Percentiles rank a stretch among this genome's conserved stretches.
Evolutionary conservation across 2,797 vertebrate genomes (phyloP).

Genomic region (Pempheris klunzingeri): DNA sequence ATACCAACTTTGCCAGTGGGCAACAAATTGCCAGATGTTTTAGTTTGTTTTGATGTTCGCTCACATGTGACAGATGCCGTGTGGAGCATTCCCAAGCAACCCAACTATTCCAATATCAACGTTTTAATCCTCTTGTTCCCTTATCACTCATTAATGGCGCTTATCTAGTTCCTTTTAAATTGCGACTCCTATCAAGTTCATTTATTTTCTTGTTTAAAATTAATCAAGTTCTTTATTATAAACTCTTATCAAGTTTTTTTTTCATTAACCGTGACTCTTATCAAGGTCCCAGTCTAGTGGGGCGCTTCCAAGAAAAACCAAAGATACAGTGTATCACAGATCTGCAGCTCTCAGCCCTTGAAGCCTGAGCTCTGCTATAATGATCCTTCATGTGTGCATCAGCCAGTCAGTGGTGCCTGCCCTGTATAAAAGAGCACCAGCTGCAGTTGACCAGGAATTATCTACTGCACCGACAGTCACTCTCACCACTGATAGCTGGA

Average conservation of each 20-base stretch:
- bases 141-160: slow-evolving; percentile 54
- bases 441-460: slow-evolving; percentile 43
- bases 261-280: slow-evolving; percentile 63
- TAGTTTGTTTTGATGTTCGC: background rate
- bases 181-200: slow-evolving; percentile 40
- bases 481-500: slow-evolving; percentile 12
- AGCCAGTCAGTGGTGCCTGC: slow-evolving; percentile 21
- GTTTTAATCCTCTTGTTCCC: slow-evolving; percentile 52
- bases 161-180: slow-evolving; percentile 63
- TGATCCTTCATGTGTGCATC: slow-evolving; percentile 35
- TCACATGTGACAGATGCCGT: background rate
- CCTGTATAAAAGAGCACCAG: slow-evolving; percentile 22
- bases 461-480: slow-evolving; percentile 15
- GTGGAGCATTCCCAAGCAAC: background rate
- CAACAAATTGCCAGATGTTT: background rate
- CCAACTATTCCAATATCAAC: slow-evolving; percentile 19
- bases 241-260: slow-evolving; percentile 55
- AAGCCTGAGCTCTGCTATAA: slow-evolving; percentile 18
- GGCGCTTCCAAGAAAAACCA: slow-evolving; percentile 56
- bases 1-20: background rate
- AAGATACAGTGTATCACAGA: slow-evolving; percentile 50
- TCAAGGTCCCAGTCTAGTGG: slow-evolving; percentile 35
- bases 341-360: slow-evolving; percentile 39
- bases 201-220: slow-evolving; percentile 39
- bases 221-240: slow-evolving; percentile 56